A percentile compares a stretch with the other conserved stretches of the same genome.
Conservation (phyloP, 2,888 invertebrate genomes). For the Xylophagus ater region DNA sequence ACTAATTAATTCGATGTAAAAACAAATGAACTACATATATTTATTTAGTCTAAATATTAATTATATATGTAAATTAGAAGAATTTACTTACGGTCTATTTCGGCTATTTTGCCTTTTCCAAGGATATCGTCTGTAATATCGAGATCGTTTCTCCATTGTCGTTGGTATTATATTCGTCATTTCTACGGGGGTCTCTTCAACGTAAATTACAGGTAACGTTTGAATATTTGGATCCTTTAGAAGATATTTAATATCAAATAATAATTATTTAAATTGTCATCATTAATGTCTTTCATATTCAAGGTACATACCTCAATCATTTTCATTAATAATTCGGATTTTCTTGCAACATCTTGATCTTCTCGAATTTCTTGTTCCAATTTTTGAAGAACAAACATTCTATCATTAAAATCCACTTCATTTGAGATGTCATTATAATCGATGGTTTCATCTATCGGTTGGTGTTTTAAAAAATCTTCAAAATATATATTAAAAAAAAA, state of each 20-base stretch:
- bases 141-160: slow-evolving; percentile 41
- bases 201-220: slow-evolving; percentile 34
- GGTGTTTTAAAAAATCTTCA: slow-evolving; percentile 3
- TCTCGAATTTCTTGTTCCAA: slow-evolving; percentile 32
- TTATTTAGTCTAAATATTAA: too few species aligned
- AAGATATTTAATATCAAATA: neutral
- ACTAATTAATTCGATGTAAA: too few species aligned
- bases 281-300: too few species aligned
- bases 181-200: slow-evolving; percentile 26
- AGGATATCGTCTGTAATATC: slow-evolving; percentile 50
- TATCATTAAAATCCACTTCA: slow-evolving; percentile 6
- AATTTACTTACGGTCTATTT: slow-evolving; percentile 36
- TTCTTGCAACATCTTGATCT: slow-evolving; percentile 37
- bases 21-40: too few species aligned
- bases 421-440: slow-evolving; percentile 3
- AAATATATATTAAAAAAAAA: neutral
- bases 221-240: slow-evolving; percentile 32
- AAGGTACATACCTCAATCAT: slow-evolving; percentile 36
- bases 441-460: neutral
- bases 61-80: too few species aligned
- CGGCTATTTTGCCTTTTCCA: slow-evolving; percentile 49
- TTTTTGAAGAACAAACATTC: slow-evolving; percentile 26
- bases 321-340: slow-evolving; percentile 36
- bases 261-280: neutral
- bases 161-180: slow-evolving; percentile 13